phyloP scores from a whole-genome alignment of 2,113 vertebrate species.

The Phalacrocorax brasilianus region DNA sequence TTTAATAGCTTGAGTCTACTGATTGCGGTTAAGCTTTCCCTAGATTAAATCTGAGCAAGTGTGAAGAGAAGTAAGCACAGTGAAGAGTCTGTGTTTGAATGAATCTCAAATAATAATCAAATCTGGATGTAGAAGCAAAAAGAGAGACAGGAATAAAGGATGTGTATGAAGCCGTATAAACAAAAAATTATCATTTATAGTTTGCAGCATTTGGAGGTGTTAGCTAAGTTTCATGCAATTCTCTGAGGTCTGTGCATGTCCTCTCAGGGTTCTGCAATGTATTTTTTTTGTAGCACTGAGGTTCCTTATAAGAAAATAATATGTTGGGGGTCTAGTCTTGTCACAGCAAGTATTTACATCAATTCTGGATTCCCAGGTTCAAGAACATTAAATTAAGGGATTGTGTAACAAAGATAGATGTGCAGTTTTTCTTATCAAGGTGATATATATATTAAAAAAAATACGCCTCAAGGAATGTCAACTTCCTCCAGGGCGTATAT shows the following conservation, averaged over 20 bases:
- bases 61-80: neutral
- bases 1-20: neutral
- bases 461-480: neutral
- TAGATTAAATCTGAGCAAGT: neutral
- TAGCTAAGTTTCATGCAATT: neutral
- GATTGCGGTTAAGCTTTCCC: neutral
- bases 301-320: neutral
- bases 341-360: neutral
- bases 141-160: neutral
- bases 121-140: neutral
- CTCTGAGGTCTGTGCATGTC: neutral
- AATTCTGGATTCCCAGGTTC: neutral
- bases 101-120: neutral
- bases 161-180: neutral
- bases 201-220: neutral
- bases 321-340: neutral
- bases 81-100: neutral
- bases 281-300: neutral
- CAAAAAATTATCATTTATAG: neutral
- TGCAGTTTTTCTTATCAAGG: neutral
- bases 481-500: neutral
- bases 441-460: neutral
- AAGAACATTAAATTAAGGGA: neutral
- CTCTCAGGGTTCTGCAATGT: neutral
- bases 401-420: neutral